These are phyloP conservation scores for Andrena fulva DNA, from an alignment of 2,888 invertebrate genomes.

Conservation along the genomic window DNA sequence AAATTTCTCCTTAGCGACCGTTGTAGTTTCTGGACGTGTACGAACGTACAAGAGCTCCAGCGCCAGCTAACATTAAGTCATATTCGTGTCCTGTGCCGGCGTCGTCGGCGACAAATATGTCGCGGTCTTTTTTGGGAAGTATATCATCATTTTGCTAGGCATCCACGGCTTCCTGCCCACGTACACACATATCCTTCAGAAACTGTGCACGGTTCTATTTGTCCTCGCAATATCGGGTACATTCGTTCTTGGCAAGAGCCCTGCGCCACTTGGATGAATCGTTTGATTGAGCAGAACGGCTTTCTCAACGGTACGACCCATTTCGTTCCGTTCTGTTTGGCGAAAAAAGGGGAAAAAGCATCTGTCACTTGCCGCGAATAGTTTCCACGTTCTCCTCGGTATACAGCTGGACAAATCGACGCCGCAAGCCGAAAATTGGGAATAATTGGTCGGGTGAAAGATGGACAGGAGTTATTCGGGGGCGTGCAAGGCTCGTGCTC, in stretches of 20 bases:
- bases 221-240: conserved; percentile 52
- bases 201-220: conserved; percentile 59
- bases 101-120: conserved; percentile 68
- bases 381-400: not conserved
- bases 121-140: conserved; percentile 64
- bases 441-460: conserved; percentile 27
- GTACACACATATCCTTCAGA: conserved; percentile 39
- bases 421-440: not conserved
- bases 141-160: conserved; percentile 67
- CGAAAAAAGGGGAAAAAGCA: not conserved
- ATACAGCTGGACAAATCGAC: not conserved
- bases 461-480: conserved; percentile 1
- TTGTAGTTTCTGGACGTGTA: conserved; percentile 48
- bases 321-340: conserved; percentile 2
- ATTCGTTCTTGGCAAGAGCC: conserved; percentile 47
- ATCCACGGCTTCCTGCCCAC: conserved; percentile 13
- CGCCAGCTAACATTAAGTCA: conserved; percentile 38
- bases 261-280: conserved; percentile 32
- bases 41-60: conserved; percentile 32
- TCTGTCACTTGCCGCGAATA: not conserved
- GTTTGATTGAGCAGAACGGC: conserved; percentile 44
- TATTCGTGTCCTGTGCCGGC: conserved; percentile 42
- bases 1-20: conserved; percentile 25
- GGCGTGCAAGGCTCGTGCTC: too few species aligned
- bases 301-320: conserved; percentile 19